Base-by-base conservation (phyloP, 2,888 invertebrate genomes). In the Drosophila ochracea region DNA sequence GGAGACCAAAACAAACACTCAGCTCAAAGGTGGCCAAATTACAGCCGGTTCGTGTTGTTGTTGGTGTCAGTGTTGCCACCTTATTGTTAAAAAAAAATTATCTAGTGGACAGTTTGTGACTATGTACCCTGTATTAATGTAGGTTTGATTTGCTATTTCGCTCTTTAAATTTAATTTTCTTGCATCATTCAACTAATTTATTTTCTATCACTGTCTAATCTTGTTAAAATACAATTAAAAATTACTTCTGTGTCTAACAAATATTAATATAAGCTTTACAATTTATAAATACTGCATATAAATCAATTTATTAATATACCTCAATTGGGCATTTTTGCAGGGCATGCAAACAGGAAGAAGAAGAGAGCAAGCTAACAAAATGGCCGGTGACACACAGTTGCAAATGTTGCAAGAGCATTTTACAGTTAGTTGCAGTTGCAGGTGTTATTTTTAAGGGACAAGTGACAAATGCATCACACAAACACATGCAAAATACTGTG, bases 381-480 rank as follows among this genome's bases (percentile, higher is more conserved):
- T 75, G 74, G 82, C 77, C 71, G 78, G 74, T 79, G 76, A 75
- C 89, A 82, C 87, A 84, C 90, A 81, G 90, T 81, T 78, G 85
- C 83, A 86, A 86, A 88, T 90, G 86, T 88, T 90, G 90, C 89
- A 85, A 85, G 83, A 83, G 83, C 89, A 86, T 55, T 55, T 35
- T 69, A 73, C 41, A 41, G 30, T 41, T 58, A 16, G 68, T 67
- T 41, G 57, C 73, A 74, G 82, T 70, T 87, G 76, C 70, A 65
- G 85, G 73, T 83, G 88, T 85, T 88, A 90, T 86, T 86, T 86
- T 47, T 4, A 25, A 47, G 47, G 83, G 86, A 87, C 83, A 84
- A 77, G 90, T 82, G 90, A 89, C 85, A 89, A 78, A 84, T 87
- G 83, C 73, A 68, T 65, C 60, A 73, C 60, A 73, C 68, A 69